phyloP scores from a whole-genome alignment of 2,113 vertebrate genomes.

The Rousettus leschenaultii region DNA sequence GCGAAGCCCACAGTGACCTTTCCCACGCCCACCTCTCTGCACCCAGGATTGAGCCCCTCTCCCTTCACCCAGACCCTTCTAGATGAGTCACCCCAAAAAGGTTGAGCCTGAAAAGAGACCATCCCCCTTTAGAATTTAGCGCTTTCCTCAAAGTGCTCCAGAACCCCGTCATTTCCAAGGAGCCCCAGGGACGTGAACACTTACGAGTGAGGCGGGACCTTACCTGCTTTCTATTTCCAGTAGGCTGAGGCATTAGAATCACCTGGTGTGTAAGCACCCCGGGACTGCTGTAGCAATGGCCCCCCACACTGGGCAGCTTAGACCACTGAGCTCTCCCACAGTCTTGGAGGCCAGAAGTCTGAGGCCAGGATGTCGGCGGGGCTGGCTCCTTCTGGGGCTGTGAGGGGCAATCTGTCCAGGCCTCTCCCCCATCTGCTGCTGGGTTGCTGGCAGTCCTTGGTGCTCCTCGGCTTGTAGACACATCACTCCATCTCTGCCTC shows the following conservation, averaged over 20 bases:
- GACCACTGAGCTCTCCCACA: not conserved
- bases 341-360: not conserved
- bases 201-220: not conserved
- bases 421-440: not conserved
- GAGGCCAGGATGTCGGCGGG: not conserved
- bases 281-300: accelerated
- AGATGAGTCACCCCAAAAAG: not conserved
- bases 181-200: accelerated
- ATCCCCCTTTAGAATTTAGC: too few species aligned
- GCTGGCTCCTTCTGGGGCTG: not conserved
- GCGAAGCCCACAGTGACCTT: not conserved
- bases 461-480: accelerated
- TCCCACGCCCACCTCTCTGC: not conserved
- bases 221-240: not conserved
- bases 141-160: accelerated
- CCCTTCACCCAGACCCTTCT: not conserved
- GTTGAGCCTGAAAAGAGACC: not conserved
- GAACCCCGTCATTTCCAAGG: not conserved
- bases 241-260: not conserved
- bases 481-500: accelerated
- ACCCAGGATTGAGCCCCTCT: not conserved
- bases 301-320: not conserved
- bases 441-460: too few species aligned
- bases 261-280: not conserved
- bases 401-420: not conserved